Evolutionary conservation across 2,113 vertebrate species (phyloP), one percentile per base, ranked within the genome.

Genomic region (Nothocercus nigrocapillus): DNA sequence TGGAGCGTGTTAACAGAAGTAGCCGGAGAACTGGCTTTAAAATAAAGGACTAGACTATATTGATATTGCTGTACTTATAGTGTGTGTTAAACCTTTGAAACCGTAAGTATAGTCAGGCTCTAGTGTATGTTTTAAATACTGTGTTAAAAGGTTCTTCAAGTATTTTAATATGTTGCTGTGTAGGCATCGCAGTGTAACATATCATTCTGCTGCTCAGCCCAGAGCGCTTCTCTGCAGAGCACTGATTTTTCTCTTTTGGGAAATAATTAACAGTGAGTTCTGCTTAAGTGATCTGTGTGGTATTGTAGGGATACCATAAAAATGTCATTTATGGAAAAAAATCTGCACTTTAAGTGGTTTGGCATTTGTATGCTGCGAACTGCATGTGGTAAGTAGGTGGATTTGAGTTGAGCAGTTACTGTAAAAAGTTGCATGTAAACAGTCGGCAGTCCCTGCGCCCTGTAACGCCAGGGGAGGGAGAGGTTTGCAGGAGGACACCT

Each of bases 331-430:
- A 30, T 24, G 75, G 76, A 28, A 78, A 88, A 88, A 89, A 47
- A 49, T 82, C 36, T 42, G 54, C 76, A 86, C 73, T 85, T 77
- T 2, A 28, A 68, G 56, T 38, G 38, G 32, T 47, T 94, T 67
- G 80, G 69, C 34, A 81, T 86, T 83, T 54, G 36, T 45, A 6
- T 88, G 21, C 76, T 74, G 40, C 40, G 63, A 10, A 40, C 49
- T 34, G 9, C 92, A 93, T 83, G 49, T 68, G 92, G 64, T 34
- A 42, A 36, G 94, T 90, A 86, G 95, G 95, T 78, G 92, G 85
- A 78, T 63, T 90, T 86, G 69, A 93, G 68, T 70, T 94, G 54
- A 45, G 83, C 69, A 32, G 85, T 74, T 36, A 61, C 30, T 70
- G 56, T 8, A 42, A 42, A 78, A 92, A 84, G 76, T 74, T 84